Conservation (phyloP, 2,797 vertebrate species). For the Hoplostethus atlanticus region DNA sequence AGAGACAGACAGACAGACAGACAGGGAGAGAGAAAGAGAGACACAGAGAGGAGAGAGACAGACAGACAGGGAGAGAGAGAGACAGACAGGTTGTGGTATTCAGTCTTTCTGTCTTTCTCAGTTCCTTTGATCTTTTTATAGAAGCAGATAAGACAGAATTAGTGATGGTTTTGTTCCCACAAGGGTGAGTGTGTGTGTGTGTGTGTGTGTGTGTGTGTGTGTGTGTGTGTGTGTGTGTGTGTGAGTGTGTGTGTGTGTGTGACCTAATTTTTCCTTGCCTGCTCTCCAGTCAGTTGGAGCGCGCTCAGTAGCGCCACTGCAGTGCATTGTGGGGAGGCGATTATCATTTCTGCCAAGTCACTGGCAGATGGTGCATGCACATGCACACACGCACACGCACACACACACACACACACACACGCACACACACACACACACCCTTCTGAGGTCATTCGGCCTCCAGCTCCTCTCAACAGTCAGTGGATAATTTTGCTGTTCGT, state of each 20-base stretch:
- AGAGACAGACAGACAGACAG: too few relatives aligned
- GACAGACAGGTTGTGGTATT: too few relatives aligned
- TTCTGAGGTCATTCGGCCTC: too few relatives aligned
- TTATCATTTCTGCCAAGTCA: conserved; percentile 79
- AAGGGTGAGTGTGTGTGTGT: background rate
- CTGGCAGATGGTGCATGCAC: conserved; percentile 61
- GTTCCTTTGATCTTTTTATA: conserved; percentile 81
- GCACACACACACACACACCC: background rate
- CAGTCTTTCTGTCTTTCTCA: background rate
- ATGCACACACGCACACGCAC: background rate
- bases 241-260: conserved; percentile 1
- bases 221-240: too few relatives aligned
- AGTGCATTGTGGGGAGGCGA: conserved; percentile 66
- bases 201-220: background rate
- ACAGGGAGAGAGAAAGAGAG: too few relatives aligned
- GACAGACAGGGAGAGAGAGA: too few relatives aligned
- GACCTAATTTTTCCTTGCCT: conserved; percentile 67
- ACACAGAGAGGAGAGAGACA: too few relatives aligned
- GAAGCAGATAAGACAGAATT: conserved; percentile 80
- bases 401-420: background rate
- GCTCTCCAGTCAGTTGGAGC: conserved; percentile 47
- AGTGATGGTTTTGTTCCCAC: conserved; percentile 62
- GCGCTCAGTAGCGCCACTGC: conserved; percentile 42
- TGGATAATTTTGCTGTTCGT: too few relatives aligned
- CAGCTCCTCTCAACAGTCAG: too few relatives aligned